Conservation (phyloP, 2,888 invertebrate genomes). For the Ellobium chinense region DNA sequence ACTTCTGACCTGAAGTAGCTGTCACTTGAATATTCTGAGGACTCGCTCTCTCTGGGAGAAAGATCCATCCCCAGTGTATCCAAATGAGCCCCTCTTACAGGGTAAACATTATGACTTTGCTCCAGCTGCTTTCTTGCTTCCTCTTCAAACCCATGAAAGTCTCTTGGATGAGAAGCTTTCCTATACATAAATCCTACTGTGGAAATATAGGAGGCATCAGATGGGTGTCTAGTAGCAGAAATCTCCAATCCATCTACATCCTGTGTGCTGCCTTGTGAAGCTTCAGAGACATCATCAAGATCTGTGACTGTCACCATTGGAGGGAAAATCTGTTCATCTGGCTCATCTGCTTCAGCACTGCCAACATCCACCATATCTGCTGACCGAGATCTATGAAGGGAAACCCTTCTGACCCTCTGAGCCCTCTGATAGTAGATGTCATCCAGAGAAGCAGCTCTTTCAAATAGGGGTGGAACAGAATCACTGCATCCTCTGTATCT, state of each 20-base stretch:
- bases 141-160: conserved; percentile 10
- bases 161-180: not conserved
- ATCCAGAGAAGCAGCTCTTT: conserved; percentile 64
- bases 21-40: conserved; percentile 31
- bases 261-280: not conserved
- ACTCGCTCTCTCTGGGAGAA: conserved; percentile 13
- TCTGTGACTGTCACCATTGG: conserved; percentile 47
- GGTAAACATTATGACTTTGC: not conserved
- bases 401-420: not conserved
- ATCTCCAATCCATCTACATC: not conserved
- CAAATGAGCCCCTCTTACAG: not conserved
- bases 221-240: not conserved
- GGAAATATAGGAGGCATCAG: not conserved
- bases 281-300: not conserved
- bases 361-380: conserved; percentile 61
- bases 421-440: conserved; percentile 55
- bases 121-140: not conserved
- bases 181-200: not conserved
- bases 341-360: conserved; percentile 52
- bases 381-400: conserved; percentile 59
- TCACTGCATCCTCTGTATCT: not conserved
- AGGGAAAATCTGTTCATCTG: conserved; percentile 63
- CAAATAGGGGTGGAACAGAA: conserved; percentile 40
- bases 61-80: not conserved
- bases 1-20: conserved; percentile 32